These are phyloP conservation scores for Encarsia formosa DNA, from an alignment of 2,888 invertebrate species.

Conservation along the genomic window DNA sequence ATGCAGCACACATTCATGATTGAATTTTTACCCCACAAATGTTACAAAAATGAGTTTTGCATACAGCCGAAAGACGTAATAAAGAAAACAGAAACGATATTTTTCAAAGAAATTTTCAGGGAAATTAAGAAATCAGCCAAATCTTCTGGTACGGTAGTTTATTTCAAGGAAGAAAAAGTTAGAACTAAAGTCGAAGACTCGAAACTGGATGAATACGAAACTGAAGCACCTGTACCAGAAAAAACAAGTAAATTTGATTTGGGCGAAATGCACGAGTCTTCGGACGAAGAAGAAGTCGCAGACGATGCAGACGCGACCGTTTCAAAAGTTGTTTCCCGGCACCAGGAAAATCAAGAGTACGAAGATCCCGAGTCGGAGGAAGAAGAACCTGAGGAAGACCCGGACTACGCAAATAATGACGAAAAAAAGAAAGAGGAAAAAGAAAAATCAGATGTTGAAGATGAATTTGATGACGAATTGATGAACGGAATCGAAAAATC, in stretches of 20 bases:
- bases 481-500: background rate
- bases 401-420: conserved; percentile 33
- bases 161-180: conserved; percentile 50
- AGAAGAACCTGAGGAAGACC: conserved; percentile 47
- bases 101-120: conserved; percentile 65
- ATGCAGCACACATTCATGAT: conserved; percentile 68
- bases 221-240: conserved; percentile 32
- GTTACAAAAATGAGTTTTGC: conserved; percentile 69
- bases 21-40: conserved; percentile 68
- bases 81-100: conserved; percentile 68
- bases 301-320: conserved; percentile 54
- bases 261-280: conserved; percentile 55
- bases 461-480: conserved; percentile 34
- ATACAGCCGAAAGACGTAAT: conserved; percentile 69
- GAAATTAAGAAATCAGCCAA: conserved; percentile 61
- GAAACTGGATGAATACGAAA: conserved; percentile 49
- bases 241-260: conserved; percentile 27
- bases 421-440: conserved; percentile 50
- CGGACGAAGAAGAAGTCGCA: conserved; percentile 66
- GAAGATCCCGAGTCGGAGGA: conserved; percentile 55
- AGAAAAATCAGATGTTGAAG: conserved; percentile 47
- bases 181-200: conserved; percentile 41
- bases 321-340: conserved; percentile 43
- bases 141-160: conserved; percentile 52
- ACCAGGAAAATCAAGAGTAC: conserved; percentile 54